Evolutionary conservation across 1,140 invertebrate genomes (phyloP), one percentile per base, ranked within the genome.

Genomic region (Bacillus rossius): DNA sequence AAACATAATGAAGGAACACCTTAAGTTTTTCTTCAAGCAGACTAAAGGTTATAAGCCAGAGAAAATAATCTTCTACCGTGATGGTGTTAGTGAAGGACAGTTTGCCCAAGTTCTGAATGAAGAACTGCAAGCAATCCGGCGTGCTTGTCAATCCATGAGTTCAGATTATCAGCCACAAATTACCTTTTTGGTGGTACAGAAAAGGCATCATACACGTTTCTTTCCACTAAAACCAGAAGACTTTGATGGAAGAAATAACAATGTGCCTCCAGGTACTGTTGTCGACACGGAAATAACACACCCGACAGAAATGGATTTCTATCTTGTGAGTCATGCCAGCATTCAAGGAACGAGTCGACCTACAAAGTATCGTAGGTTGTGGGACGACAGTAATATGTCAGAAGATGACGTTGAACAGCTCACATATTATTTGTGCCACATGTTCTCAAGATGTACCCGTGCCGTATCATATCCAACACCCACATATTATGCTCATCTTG

Each of bases 401-500:
- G 82, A 89, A 61, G 84, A 94, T 71, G 78, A 91, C 54, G 75
- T 96, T n/a, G 88, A 96, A 71, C 74, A 83, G 60, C 68, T 96
- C 52, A 89, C 92, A 0, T 95, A 90, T 74, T 86, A 88, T 68
- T 73, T 97, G 17, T 97, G 94, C 71, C 91, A 96, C 67, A 79
- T 94, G 75, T 96, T 92, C 72, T 82, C 87, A 2, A 81, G 94
- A 16, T 97, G 94, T 70, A 88, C 85, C 50, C 80, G 92, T 52
- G 82, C 90, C 2, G 92, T 97, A 0, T 94, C 90, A 13, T 95
- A 96, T 77, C 94, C 94, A 1, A 88, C 94, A 1, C 93, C 94
- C 1, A 94, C 92, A 0, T 96, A 96, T 73, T 95, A 96, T 74
- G 92, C 94, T 22, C 93, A 97, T 78, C 80, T 95, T 54, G 92